Evolutionary conservation across 2,888 invertebrate species (phyloP).

Genomic region (Neocrepidodera transversa): DNA sequence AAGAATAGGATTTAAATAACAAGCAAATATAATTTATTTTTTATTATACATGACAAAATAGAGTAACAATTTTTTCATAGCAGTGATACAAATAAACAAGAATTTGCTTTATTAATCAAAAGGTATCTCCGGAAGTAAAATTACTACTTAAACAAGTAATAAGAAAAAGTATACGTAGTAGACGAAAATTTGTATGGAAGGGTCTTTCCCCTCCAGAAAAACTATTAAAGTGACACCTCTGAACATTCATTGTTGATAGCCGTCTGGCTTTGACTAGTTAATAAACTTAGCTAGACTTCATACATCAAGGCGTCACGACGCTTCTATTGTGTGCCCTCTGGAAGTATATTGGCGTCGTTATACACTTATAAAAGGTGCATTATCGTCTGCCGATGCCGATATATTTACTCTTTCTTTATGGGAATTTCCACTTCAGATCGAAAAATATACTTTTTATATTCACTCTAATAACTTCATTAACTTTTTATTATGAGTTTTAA

Average conservation of each 20-base stretch:
- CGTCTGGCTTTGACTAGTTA: conserved; percentile 44
- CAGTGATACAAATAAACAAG: no score
- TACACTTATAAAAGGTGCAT: conserved; percentile 42
- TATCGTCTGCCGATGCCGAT: conserved; percentile 36
- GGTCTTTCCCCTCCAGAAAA: not conserved
- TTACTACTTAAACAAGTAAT: no score
- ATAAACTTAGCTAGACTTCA: conserved; percentile 46
- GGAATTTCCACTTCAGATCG: conserved; percentile 7
- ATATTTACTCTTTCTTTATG: conserved; percentile 24
- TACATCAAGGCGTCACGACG: conserved; percentile 44
- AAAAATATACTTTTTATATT: conserved; percentile 3
- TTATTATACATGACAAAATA: no score
- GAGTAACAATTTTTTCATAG: no score
- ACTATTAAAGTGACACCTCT: conserved; percentile 3
- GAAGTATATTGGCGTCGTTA: conserved; percentile 42
- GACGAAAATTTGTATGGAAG: no score
- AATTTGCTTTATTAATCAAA: no score
- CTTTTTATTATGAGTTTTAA: not conserved
- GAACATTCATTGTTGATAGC: conserved; percentile 42
- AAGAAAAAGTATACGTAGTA: no score
- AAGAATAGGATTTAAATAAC: no score
- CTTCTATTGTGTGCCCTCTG: conserved; percentile 42
- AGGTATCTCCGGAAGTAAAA: no score
- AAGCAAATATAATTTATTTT: no score
- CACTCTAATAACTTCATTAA: not conserved